These are phyloP conservation scores for Gisinianus flammeolus DNA, from an alignment of 2,888 invertebrate genomes.

Conservation along the genomic window DNA sequence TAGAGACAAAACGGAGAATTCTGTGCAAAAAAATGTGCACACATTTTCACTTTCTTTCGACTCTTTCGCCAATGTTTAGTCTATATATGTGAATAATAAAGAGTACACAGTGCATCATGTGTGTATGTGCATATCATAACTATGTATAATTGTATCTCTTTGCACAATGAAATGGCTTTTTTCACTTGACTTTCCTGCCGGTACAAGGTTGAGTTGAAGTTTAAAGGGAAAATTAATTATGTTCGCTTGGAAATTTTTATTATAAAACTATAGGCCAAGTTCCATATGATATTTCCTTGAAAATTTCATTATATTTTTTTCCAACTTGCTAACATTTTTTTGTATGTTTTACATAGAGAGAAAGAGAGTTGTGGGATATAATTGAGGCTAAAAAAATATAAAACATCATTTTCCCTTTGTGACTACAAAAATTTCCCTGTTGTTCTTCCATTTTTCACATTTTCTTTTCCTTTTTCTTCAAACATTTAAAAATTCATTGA, in stretches of 20 bases:
- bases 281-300: not conserved
- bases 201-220: not conserved
- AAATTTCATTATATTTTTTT: conserved; percentile 12
- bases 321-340: not conserved
- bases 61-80: not conserved
- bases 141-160: too few species aligned
- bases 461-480: not conserved
- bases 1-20: too few species aligned
- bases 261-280: not conserved
- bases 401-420: too few species aligned
- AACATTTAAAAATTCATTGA: not conserved
- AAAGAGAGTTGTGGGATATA: too few species aligned
- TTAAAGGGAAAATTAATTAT: not conserved
- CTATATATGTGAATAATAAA: not conserved
- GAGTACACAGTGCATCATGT: not conserved
- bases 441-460: not conserved
- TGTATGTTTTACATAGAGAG: too few species aligned
- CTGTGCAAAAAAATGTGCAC: too few species aligned
- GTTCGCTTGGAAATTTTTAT: not conserved
- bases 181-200: too few species aligned
- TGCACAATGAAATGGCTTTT: too few species aligned
- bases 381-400: too few species aligned
- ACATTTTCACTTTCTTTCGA: not conserved
- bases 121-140: too few species aligned
- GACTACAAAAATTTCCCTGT: not conserved